Evolutionary conservation across 2,888 invertebrate species (phyloP).

Genomic region (Nowickia ferox): DNA sequence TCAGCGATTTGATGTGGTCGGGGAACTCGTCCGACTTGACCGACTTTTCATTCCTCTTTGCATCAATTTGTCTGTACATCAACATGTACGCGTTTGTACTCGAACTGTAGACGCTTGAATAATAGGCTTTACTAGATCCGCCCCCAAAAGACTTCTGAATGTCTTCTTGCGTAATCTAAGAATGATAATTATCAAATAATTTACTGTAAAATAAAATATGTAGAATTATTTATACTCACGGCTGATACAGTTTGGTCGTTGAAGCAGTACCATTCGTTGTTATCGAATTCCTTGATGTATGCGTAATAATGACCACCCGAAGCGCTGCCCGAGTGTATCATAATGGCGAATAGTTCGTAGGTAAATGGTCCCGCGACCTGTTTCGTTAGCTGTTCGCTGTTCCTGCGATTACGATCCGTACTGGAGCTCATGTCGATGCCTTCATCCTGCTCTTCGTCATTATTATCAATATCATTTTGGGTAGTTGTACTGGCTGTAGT

Average conservation of each 20-base stretch:
- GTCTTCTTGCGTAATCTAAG: constrained; percentile 90
- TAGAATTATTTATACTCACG: constrained; percentile 83
- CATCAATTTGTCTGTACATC: constrained; percentile 92
- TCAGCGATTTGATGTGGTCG: constrained; percentile 87
- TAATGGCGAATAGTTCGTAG: constrained; percentile 94
- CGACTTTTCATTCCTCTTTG: constrained; percentile 86
- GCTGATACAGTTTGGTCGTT: constrained; percentile 92
- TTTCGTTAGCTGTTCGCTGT: constrained; percentile 75
- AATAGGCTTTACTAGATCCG: constrained; percentile 88
- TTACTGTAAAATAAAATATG: neutral
- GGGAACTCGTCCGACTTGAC: constrained; percentile 89
- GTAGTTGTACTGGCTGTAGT: constrained; percentile 82
- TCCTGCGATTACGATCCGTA: constrained; percentile 77
- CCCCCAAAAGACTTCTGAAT: constrained; percentile 93
- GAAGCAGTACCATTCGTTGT: constrained; percentile 92
- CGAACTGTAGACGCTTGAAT: constrained; percentile 89
- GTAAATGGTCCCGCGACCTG: constrained; percentile 87
- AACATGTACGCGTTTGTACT: constrained; percentile 96
- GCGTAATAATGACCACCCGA: constrained; percentile 96
- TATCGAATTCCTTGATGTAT: constrained; percentile 92
- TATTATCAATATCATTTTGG: constrained; percentile 82
- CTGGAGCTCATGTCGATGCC: constrained; percentile 85
- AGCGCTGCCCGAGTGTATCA: constrained; percentile 96
- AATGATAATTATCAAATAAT: neutral
- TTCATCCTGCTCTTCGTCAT: constrained; percentile 88